Evolutionary conservation across 2,888 invertebrate genomes (phyloP), one percentile per base, ranked within the genome.

Genomic region (Dorcus hopei): DNA sequence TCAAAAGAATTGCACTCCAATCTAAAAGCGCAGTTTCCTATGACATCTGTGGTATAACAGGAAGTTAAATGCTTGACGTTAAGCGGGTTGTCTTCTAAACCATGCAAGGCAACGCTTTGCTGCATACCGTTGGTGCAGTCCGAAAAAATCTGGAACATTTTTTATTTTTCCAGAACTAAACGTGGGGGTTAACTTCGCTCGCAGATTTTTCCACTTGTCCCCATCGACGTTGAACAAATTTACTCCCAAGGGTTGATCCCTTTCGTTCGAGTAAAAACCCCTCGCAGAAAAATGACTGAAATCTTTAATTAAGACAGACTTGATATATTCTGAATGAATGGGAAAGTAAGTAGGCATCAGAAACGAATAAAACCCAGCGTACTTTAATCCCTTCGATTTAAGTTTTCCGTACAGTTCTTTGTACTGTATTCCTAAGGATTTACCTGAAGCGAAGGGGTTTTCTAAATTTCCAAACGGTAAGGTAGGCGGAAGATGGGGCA

Each of bases 381-480:
- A 19, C 3, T 19, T 19, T 19, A 19, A 19, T 19, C 19, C 19
- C 19, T 19, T 19, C 19, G 19, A 19, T 19, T 19, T 19, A 19
- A 19, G 19, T 19, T 19, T 19, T 19, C 3, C 19, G 19, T 49
- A 49, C 38, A 52, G 26, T 1, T 57, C 38, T 43, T 52, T 11
- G 6, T 6, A 33, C 3, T 33, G 5, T 33, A 33, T 33, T 33
- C 26, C 26, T 7, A 51, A n/a, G 8, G 39, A 8, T 51, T 19
- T 19, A 19, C 19, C 19, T 8, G 39, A 51, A 4, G 23, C 39
- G 26, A 54, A 40, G 8, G 39, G 40, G 39, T 45, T 58, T 5
- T 33, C 49, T 23, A 58, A 38, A 11, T 54, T 55, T 5, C 61
- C 61, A 23, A 55, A 61, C 45, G 58, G 55, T 33, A 58, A 38